phyloP scores from a whole-genome alignment of 2,888 invertebrate species.

The Busseola fusca region DNA sequence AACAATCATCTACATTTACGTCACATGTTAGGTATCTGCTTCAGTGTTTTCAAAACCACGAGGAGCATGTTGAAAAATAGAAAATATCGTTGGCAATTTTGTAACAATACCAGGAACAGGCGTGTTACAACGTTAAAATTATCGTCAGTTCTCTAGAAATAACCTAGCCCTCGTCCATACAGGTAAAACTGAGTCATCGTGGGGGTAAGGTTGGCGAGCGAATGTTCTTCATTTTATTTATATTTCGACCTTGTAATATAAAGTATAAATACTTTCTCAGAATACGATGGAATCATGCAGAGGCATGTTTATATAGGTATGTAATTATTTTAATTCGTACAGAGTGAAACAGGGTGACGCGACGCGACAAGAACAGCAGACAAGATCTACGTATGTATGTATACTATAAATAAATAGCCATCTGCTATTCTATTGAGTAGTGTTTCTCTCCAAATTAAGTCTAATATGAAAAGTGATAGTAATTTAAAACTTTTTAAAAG shows the following conservation, averaged over 20 bases:
- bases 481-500: background rate
- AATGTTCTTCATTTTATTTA: conserved; percentile 63
- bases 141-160: conserved; percentile 72
- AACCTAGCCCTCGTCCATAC: conserved; percentile 67
- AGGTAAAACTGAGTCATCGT: conserved; percentile 70
- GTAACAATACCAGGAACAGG: conserved; percentile 65
- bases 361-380: conserved; percentile 31
- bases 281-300: conserved; percentile 54
- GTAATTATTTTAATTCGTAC: conserved; percentile 51
- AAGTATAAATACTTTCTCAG: conserved; percentile 63
- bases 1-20: background rate
- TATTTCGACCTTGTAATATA: conserved; percentile 65
- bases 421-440: conserved; percentile 18
- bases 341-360: conserved; percentile 42
- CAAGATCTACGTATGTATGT: conserved; percentile 15
- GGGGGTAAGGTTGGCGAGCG: conserved; percentile 62
- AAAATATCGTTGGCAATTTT: conserved; percentile 53
- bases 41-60: conserved; percentile 4
- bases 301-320: conserved; percentile 49
- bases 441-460: conserved; percentile 21
- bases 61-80: conserved; percentile 45
- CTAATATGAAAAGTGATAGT: conserved; percentile 1
- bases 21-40: conserved; percentile 17
- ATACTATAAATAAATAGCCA: conserved; percentile 25
- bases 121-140: conserved; percentile 72